Base-by-base conservation (phyloP, 2,113 vertebrate species). In the Pterophyllum scalare region DNA sequence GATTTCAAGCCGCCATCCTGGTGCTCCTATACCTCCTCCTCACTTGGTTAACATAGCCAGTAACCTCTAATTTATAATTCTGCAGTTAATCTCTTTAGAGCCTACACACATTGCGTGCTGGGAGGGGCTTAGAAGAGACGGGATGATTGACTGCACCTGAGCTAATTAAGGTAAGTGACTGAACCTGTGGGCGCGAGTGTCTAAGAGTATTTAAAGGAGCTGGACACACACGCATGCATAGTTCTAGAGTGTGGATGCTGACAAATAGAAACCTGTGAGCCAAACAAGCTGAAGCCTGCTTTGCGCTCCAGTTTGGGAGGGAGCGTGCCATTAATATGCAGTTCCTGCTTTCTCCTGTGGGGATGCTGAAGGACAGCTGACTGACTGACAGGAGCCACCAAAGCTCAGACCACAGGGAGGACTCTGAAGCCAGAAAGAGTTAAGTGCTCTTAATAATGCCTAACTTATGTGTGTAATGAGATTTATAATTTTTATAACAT, bases 341-440 rank as follows among this genome's bases (percentile, higher is more conserved):
- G 15, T 7, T 70, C 49, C 40, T 17, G 46, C 65, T 0, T 9
- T 28, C 40, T 70, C 46, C 46, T 52, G 46, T 49, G 46, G 43
- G 17, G 26, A 19, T 19, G 46, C 15, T 4, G 3, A 46, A 14
- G 12, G 13, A 46, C 43, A 14, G 13, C 12, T 5, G 43, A 13
- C 43, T 46, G 13, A 46, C 43, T 46, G 13, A 14, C 43, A 15
- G 43, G 20, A 17, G 19, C 40, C 15, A 2, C 19, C 43, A 22
- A 20, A 13, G 9, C 64, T 0, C 15, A 19, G 1, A 49, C 17
- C 24, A 2, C 20, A 28, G 24, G 43, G 65, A 3, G 2, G 28
- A 31, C 20, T 0, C 26, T 72, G 0, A 72, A 52, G 26, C 24
- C 43, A 52, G 43, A 15, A 31, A 13, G 26, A 72, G 43, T 31